Evolutionary conservation across 2,113 vertebrate species (phyloP).

Genomic region (Tetraodon nigroviridis): DNA sequence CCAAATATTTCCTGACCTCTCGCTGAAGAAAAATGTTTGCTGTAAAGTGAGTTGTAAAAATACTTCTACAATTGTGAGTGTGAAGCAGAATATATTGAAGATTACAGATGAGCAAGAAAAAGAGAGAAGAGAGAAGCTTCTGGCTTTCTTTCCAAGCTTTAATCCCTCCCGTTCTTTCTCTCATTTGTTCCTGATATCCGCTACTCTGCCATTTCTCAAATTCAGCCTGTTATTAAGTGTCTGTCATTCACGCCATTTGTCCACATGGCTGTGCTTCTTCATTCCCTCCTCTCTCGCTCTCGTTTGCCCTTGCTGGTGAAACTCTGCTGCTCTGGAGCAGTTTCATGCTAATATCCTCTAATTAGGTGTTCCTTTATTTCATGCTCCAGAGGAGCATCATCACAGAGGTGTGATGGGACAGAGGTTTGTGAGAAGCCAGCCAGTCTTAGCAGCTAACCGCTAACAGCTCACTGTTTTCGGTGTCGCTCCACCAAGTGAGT

Average conservation of each 20-base stretch:
- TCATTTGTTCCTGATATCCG: slow-evolving; percentile 43
- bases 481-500: no score
- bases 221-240: slow-evolving; percentile 55
- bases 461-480: no score
- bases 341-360: background rate
- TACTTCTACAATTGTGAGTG: no score
- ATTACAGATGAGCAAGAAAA: no score
- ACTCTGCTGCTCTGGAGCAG: background rate
- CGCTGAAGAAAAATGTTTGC: slow-evolving; percentile 35
- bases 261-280: slow-evolving; percentile 12
- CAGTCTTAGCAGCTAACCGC: no score
- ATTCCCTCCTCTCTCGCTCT: slow-evolving; percentile 14
- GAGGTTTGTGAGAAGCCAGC: no score
- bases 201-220: slow-evolving; percentile 43
- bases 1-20: slow-evolving; percentile 23
- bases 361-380: no score
- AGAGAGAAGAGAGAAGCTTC: background rate
- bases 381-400: no score
- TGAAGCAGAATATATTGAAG: no score
- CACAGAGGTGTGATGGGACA: no score
- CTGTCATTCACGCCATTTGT: slow-evolving; percentile 54
- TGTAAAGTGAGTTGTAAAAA: slow-evolving; percentile 25
- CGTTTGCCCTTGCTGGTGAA: slow-evolving; percentile 26
- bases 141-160: slow-evolving; percentile 1
- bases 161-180: slow-evolving; percentile 33